A percentile compares a stretch with the other conserved stretches of the same genome.
phyloP scores from a whole-genome alignment of 1,140 invertebrate species.

The Drosophila orena region DNA sequence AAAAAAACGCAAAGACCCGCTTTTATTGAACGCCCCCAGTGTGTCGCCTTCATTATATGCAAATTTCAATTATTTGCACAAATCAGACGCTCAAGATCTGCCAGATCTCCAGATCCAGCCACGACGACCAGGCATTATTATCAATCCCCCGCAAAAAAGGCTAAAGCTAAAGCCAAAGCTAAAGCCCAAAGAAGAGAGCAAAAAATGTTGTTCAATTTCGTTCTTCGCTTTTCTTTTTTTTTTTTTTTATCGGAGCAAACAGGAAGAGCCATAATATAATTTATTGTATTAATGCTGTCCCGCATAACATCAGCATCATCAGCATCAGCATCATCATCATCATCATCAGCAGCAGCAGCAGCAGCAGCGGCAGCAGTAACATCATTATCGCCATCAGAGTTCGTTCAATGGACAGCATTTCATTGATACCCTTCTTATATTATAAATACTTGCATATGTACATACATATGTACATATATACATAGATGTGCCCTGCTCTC shows the following conservation, averaged over 20 bases:
- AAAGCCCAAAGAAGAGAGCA: constrained; percentile 10
- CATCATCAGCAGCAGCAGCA: constrained; percentile 42
- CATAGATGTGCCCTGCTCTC: constrained; percentile 14
- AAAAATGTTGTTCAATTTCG: constrained; percentile 71
- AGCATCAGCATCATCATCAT: constrained; percentile 27
- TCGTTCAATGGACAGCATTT: constrained; percentile 52
- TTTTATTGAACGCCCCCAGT: constrained; percentile 42
- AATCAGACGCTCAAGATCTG: constrained; percentile 77
- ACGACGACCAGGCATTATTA: constrained; percentile 69
- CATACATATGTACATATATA: constrained; percentile 8
- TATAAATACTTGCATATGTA: not conserved
- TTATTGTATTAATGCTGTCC: constrained; percentile 83
- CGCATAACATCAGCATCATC: constrained; percentile 60
- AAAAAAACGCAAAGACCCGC: not conserved
- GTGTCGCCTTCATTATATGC: constrained; percentile 75
- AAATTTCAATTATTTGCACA: constrained; percentile 84
- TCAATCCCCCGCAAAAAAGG: constrained; percentile 48
- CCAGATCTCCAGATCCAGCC: constrained; percentile 15
- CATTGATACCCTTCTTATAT: constrained; percentile 66
- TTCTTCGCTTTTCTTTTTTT: constrained; percentile 27
- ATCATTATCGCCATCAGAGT: constrained; percentile 20
- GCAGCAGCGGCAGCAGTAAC: constrained; percentile 25
- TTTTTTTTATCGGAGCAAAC: constrained; percentile 72
- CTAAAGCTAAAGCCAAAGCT: constrained; percentile 10
- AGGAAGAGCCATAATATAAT: constrained; percentile 83